Conservation (phyloP, 2,888 invertebrate genomes). For the Rambutsinella grinnellia region DNA sequence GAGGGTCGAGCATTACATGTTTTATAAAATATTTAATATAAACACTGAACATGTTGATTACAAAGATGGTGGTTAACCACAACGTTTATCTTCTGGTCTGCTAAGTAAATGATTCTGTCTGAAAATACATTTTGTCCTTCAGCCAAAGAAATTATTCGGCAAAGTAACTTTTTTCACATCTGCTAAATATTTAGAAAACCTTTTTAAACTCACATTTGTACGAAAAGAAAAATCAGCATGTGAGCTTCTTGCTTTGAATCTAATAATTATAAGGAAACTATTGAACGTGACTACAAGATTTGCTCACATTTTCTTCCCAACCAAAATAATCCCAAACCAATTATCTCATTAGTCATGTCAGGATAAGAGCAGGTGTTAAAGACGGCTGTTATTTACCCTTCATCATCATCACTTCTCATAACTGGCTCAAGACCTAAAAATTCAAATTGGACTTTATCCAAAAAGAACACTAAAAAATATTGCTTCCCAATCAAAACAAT, state of each 20-base stretch:
- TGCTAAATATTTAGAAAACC: too few relatives aligned
- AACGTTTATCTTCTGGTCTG: neutral
- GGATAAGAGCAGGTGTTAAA: constrained; percentile 43
- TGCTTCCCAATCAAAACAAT: too few relatives aligned
- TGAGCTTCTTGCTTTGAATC: too few relatives aligned
- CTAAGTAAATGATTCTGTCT: too few relatives aligned
- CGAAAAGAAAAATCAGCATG: too few relatives aligned
- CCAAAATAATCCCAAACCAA: constrained; percentile 25
- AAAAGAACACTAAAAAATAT: constrained; percentile 50
- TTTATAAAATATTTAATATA: too few relatives aligned
- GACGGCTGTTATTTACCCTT: constrained; percentile 32
- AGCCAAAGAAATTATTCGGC: too few relatives aligned
- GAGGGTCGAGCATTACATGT: too few relatives aligned
- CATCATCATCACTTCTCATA: neutral
- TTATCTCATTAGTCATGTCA: constrained; percentile 57
- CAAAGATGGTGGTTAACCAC: neutral
- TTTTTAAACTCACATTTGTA: too few relatives aligned
- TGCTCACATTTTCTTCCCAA: constrained; percentile 4
- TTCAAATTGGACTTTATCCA: neutral
- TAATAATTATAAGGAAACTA: too few relatives aligned
- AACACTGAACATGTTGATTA: neutral
- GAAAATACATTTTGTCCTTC: too few relatives aligned
- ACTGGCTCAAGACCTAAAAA: neutral
- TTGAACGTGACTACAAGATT: neutral
- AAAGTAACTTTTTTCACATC: too few relatives aligned